Percentiles rank a stretch among this genome's conserved stretches.
These are phyloP conservation scores for Aleiodes alternator DNA, from an alignment of 2,888 invertebrate genomes.

Conservation along the genomic window DNA sequence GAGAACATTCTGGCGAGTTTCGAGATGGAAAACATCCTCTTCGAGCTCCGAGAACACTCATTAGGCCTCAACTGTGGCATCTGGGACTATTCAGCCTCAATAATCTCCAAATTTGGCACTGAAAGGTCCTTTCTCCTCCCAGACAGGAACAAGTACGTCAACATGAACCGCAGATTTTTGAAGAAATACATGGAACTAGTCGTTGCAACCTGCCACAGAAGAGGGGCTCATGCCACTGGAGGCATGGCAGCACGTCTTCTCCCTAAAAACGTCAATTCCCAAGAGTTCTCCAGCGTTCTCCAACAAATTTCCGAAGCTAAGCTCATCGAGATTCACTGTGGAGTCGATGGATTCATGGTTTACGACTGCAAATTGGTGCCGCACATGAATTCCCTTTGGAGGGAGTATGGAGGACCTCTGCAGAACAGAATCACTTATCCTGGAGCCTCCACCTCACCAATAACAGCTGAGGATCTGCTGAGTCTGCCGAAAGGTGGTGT, in stretches of 20 bases:
- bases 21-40: conserved; percentile 83
- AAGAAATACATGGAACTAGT: conserved; percentile 80
- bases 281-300: conserved; percentile 73
- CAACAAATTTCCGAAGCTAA: conserved; percentile 77
- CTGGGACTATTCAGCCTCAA: conserved; percentile 85
- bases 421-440: conserved; percentile 78
- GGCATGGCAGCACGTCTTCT: conserved; percentile 83
- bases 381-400: conserved; percentile 79
- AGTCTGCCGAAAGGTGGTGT: conserved; percentile 81
- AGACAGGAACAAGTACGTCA: conserved; percentile 82
- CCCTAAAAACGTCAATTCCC: conserved; percentile 66
- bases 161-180: conserved; percentile 81
- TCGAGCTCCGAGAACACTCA: conserved; percentile 81
- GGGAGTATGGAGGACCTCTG: conserved; percentile 73
- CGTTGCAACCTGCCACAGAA: conserved; percentile 78
- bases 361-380: conserved; percentile 81
- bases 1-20: conserved; percentile 84
- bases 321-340: conserved; percentile 78
- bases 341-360: conserved; percentile 84
- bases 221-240: conserved; percentile 81
- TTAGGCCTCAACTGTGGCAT: conserved; percentile 85
- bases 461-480: conserved; percentile 77
- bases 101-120: conserved; percentile 81
- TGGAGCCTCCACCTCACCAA: conserved; percentile 67
- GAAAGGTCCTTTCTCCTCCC: conserved; percentile 80